Base-by-base conservation (phyloP, 2,888 invertebrate genomes). In the Trichogramma dendrolimi region DNA sequence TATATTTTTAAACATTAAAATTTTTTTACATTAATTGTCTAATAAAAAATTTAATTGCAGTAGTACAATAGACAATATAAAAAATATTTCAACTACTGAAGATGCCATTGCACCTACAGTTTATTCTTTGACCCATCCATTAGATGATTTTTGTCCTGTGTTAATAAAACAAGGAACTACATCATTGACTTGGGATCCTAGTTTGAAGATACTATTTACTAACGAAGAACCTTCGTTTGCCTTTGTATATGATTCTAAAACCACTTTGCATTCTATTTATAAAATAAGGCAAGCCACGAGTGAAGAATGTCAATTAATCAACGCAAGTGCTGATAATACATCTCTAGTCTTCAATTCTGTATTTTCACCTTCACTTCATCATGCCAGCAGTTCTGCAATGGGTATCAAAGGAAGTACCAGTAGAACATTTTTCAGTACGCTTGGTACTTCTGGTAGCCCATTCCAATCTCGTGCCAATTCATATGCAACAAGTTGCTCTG, bases 141-240 rank as follows among this genome's bases (percentile, higher is more conserved):
- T 96, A 58, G 93, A 96, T 77, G 96, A 96, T 80, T 89, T 94
- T 40, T 88, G 90, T 60, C 96, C 96, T 0, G 85, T 96, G 44
- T 80, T 92, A 6, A 83, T 88, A 65, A 89, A 88, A 73, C 86
- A 88, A 80, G 80, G 77, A 54, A 71, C 67, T 58, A 64, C 77
- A 50, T 72, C 74, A 38, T 81, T 82, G 65, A 79, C 85, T 75
- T 81, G 80, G 67, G 82, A 85, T 70, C 77, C 80, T 40, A 79
- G 78, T 61, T 80, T 86, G 57, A 85, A 86, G 75, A 86, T 95
- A 6, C 87, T 95, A 55, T 94, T 87, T 73, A 88, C 92, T 0
- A 86, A 84, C 72, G 85, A 86, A 38, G 83, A 87, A 60, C 92
- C 92, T 0, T 93, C 94, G 69, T 83, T 96, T 54, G 87, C 92